Evolutionary conservation across 1,140 invertebrate genomes (phyloP).

Genomic region (Drosophila ficusphila): DNA sequence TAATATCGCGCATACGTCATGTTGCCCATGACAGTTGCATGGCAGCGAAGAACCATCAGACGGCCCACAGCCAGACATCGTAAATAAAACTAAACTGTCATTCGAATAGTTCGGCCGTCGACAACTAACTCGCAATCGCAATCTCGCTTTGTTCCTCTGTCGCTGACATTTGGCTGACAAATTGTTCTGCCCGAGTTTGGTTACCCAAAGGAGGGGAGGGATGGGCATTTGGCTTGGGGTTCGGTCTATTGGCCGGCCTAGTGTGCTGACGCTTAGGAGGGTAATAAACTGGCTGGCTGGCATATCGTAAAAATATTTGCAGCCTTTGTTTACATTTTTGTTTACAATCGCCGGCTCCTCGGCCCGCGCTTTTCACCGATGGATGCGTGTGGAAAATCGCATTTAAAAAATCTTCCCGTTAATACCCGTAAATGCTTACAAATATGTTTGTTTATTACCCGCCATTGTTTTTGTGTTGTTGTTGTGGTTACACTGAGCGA

Average conservation of each 20-base stretch:
- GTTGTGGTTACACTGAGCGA: constrained; percentile 24
- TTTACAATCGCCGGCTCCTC: constrained; percentile 44
- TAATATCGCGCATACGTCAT: constrained; percentile 59
- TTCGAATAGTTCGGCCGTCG: constrained; percentile 44
- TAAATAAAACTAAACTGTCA: constrained; percentile 55
- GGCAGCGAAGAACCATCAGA: constrained; percentile 13
- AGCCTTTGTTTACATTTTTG: constrained; percentile 69
- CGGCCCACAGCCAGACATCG: constrained; percentile 38
- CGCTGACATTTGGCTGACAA: constrained; percentile 46
- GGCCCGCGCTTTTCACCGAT: not conserved
- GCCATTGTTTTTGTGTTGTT: constrained; percentile 19
- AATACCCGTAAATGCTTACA: constrained; percentile 52
- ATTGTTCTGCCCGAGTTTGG: constrained; percentile 29
- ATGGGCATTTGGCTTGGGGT: not conserved
- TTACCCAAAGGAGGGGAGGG: not conserved
- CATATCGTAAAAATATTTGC: constrained; percentile 71
- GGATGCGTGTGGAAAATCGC: constrained; percentile 44
- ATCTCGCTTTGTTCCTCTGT: constrained; percentile 40
- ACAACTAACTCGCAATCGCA: constrained; percentile 51
- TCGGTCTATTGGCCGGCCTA: constrained; percentile 30
- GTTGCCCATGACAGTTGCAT: constrained; percentile 56
- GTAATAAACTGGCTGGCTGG: constrained; percentile 50
- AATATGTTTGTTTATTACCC: constrained; percentile 53
- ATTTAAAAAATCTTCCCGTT: constrained; percentile 60
- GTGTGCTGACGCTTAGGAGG: constrained; percentile 20